Percentiles rank a stretch among this genome's conserved stretches.
These are phyloP conservation scores for Phrixothrix hirtus DNA, from an alignment of 2,888 invertebrate species.

Conservation along the genomic window DNA sequence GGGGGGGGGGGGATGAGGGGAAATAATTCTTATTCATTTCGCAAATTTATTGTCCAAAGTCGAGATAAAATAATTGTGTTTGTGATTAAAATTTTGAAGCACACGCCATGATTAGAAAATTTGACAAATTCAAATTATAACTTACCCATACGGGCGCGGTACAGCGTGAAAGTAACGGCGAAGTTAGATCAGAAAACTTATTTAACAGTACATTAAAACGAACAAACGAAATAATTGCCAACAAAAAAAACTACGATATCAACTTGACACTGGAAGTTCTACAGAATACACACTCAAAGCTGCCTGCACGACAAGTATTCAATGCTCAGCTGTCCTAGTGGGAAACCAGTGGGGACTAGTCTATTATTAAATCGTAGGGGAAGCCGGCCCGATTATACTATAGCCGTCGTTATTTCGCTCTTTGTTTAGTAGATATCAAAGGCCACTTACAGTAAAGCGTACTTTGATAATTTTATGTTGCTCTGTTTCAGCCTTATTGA, in stretches of 20 bases:
- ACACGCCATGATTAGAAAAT: neutral
- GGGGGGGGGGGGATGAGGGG: too few species aligned
- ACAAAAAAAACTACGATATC: neutral
- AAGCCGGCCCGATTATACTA: too few species aligned
- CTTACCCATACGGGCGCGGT: conserved; percentile 19
- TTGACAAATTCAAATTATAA: neutral
- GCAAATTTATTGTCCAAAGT: too few species aligned
- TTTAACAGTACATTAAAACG: neutral
- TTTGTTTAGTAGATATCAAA: conserved; percentile 1
- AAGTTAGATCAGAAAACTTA: neutral
- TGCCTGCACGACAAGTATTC: conserved; percentile 18
- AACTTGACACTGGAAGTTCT: neutral
- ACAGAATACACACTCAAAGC: conserved; percentile 7
- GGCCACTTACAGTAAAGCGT: neutral
- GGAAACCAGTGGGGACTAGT: conserved; percentile 16
- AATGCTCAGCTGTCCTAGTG: conserved; percentile 27
- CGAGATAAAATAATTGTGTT: too few species aligned
- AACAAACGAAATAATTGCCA: neutral
- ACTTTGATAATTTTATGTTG: neutral
- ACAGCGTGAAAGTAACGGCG: neutral
- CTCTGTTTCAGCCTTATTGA: too few species aligned
- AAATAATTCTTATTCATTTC: too few species aligned
- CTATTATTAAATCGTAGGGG: conserved; percentile 21
- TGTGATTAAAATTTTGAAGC: too few species aligned
- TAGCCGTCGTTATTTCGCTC: conserved; percentile 5